A percentile compares a stretch with the other conserved stretches of the same genome.
phyloP scores from a whole-genome alignment of 2,797 vertebrate genomes.

The Silurus aristotelis region DNA sequence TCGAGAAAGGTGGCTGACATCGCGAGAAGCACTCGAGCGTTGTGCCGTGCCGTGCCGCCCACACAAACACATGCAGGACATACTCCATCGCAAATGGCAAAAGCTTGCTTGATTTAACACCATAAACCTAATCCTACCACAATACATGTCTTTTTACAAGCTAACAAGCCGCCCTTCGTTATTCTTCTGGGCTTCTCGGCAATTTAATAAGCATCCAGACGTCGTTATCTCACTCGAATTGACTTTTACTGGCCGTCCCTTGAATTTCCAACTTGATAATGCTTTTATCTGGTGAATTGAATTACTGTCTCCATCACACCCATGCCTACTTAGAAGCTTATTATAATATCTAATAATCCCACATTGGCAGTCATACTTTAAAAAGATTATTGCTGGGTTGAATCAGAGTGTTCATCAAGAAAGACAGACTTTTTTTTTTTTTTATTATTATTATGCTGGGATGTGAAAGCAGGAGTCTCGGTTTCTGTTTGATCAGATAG shows the following conservation, averaged over 20 bases:
- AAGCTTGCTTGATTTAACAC: constrained; percentile 31
- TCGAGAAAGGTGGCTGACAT: constrained; percentile 18
- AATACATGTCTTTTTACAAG: constrained; percentile 17
- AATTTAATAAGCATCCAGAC: constrained; percentile 40
- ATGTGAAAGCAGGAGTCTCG: neutral
- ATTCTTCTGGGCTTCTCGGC: constrained; percentile 19
- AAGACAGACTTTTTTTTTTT: neutral
- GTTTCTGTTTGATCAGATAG: neutral
- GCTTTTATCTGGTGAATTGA: constrained; percentile 11
- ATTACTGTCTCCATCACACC: neutral
- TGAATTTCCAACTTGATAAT: neutral
- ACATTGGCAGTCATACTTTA: neutral
- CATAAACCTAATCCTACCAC: constrained; percentile 25
- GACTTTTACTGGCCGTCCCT: neutral
- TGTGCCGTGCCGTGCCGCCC: neutral
- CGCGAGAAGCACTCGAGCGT: constrained; percentile 24
- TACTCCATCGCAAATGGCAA: constrained; percentile 8
- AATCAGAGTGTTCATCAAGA: constrained; percentile 15
- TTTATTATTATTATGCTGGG: neutral
- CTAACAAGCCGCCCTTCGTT: constrained; percentile 39
- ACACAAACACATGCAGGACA: neutral
- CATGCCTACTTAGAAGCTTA: neutral
- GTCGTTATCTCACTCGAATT: constrained; percentile 29
- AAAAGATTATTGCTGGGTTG: constrained; percentile 14
- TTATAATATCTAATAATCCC: constrained; percentile 11